Conservation (phyloP, 2,888 invertebrate genomes). For the Spodoptera picta region DNA sequence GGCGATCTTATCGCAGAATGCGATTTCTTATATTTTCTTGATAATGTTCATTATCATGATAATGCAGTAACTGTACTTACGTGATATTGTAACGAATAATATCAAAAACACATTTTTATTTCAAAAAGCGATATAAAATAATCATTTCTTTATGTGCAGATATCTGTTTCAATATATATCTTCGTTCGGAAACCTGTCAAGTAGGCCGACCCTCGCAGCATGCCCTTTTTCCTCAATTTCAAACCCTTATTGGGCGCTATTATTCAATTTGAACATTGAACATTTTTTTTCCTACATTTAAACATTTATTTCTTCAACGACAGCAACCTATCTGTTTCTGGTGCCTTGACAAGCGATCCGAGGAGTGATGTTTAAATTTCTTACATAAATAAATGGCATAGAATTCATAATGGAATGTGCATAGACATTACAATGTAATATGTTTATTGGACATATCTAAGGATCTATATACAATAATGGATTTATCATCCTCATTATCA, state of each 20-base stretch:
- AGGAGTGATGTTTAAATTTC: constrained; percentile 8
- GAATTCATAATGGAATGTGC: background rate
- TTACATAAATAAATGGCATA: background rate
- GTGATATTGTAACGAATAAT: no score
- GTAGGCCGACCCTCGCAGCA: constrained; percentile 45
- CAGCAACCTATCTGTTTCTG: constrained; percentile 14
- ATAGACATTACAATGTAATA: no score
- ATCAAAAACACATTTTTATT: background rate
- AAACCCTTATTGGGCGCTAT: constrained; percentile 46
- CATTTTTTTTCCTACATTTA: constrained; percentile 39
- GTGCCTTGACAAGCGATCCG: constrained; percentile 5
- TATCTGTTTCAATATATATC: constrained; percentile 42
- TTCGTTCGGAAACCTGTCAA: constrained; percentile 35
- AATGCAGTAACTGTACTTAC: no score
- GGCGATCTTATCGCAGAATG: no score
- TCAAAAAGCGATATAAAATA: background rate
- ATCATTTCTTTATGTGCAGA: constrained; percentile 17
- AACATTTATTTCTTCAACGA: constrained; percentile 42
- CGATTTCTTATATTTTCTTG: no score
- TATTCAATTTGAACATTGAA: constrained; percentile 45
- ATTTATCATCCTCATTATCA: no score
- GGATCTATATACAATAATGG: no score
- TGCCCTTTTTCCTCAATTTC: constrained; percentile 48
- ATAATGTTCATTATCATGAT: no score
- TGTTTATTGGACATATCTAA: no score